Evolutionary conservation across 2,888 invertebrate species (phyloP).

Genomic region (Phanerotoma sp.): DNA sequence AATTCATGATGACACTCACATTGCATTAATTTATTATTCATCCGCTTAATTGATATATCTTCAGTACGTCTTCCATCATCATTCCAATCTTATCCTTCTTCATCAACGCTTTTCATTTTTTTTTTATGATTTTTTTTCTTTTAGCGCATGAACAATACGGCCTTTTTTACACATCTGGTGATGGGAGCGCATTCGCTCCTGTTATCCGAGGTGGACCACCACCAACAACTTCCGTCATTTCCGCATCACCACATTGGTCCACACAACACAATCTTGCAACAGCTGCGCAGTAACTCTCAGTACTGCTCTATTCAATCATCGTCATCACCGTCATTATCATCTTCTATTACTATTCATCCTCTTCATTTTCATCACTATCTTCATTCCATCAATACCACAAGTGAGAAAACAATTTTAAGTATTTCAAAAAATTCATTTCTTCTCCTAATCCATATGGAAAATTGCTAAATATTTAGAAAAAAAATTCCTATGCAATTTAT

Average conservation of each 20-base stretch:
- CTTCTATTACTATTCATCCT: too few relatives aligned
- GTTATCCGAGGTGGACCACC: conserved; percentile 57
- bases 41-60: conserved; percentile 14
- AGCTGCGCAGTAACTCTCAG: conserved; percentile 62
- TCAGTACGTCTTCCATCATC: background rate
- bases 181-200: conserved; percentile 63
- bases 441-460: too few relatives aligned
- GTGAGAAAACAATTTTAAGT: background rate
- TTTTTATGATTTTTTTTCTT: too few relatives aligned
- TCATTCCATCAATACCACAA: too few relatives aligned
- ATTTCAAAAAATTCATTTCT: conserved; percentile 23
- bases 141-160: conserved; percentile 58
- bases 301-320: conserved; percentile 42
- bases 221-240: conserved; percentile 56
- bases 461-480: too few relatives aligned
- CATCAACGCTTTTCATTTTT: background rate
- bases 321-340: conserved; percentile 38
- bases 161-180: conserved; percentile 57
- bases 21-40: conserved; percentile 41
- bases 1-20: conserved; percentile 56
- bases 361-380: conserved; percentile 19
- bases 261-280: conserved; percentile 64
- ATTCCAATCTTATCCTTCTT: conserved; percentile 3
- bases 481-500: too few relatives aligned
- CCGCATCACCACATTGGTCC: conserved; percentile 59